These are phyloP conservation scores for Aspidapion aeneum DNA, from an alignment of 2,888 invertebrate genomes.

Conservation along the genomic window DNA sequence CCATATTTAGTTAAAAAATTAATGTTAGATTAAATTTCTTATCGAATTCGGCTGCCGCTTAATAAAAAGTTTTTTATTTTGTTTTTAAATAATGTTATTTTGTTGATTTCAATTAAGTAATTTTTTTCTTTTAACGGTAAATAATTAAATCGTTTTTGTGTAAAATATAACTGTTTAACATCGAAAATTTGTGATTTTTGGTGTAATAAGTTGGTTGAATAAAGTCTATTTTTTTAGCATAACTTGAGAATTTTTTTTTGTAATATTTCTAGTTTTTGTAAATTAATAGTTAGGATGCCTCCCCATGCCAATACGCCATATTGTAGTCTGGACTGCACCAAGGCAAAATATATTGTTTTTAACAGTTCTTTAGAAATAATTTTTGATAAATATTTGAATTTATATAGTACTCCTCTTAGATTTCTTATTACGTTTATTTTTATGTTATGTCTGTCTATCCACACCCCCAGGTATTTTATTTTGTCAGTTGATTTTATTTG, in stretches of 20 bases:
- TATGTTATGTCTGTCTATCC: background rate
- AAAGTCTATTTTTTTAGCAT: constrained; percentile 1
- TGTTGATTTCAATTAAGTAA: background rate
- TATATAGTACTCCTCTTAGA: background rate
- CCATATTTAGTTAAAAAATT: background rate
- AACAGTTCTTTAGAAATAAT: background rate
- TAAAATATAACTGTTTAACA: background rate
- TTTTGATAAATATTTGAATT: constrained; percentile 4
- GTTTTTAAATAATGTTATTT: background rate
- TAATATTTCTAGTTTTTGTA: background rate
- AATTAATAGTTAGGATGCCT: background rate
- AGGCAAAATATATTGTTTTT: constrained; percentile 2
- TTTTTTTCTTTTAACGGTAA: background rate
- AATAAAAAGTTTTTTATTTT: constrained; percentile 1
- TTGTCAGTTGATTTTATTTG: background rate
- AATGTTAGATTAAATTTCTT: background rate
- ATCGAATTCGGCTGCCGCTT: background rate
- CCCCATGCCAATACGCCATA: constrained; percentile 2
- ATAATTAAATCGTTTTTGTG: constrained; percentile 1
- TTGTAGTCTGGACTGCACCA: constrained; percentile 1
- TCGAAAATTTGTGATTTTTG: background rate
- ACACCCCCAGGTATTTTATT: constrained; percentile 2
- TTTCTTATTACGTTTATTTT: constrained; percentile 1
- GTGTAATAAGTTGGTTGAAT: background rate
- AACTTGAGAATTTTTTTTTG: background rate